These are phyloP conservation scores for Boleophthalmus pectinirostris DNA, from an alignment of 2,113 vertebrate genomes.

Conservation along the genomic window DNA sequence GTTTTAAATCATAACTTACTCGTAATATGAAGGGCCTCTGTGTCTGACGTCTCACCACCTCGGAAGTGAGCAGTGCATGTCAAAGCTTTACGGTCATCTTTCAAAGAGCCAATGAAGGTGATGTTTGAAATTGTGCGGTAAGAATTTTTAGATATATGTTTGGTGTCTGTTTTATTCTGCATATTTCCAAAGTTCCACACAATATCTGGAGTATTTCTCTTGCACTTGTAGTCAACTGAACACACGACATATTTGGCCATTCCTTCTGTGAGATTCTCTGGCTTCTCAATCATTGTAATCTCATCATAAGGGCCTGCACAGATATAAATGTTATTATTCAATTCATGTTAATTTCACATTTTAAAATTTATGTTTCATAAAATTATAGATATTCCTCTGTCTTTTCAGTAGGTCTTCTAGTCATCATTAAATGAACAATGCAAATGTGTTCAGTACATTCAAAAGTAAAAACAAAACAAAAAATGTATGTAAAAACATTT, in stretches of 20 bases:
- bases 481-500: too few relatives aligned
- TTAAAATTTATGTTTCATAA: neutral
- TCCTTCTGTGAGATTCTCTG: slow-evolving; percentile 44
- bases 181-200: slow-evolving; percentile 64
- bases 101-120: slow-evolving; percentile 55
- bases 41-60: slow-evolving; percentile 32
- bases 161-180: slow-evolving; percentile 2
- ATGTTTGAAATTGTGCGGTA: slow-evolving; percentile 45
- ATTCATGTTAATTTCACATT: neutral
- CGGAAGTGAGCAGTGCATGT: slow-evolving; percentile 54
- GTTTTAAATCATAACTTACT: slow-evolving; percentile 43
- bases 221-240: slow-evolving; percentile 56
- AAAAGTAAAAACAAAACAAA: too few relatives aligned
- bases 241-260: slow-evolving; percentile 56
- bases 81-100: slow-evolving; percentile 50
- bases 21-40: slow-evolving; percentile 42
- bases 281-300: slow-evolving; percentile 49
- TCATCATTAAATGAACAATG: too few relatives aligned
- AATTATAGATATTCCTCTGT: too few relatives aligned
- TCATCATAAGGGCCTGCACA: slow-evolving; percentile 53
- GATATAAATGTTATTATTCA: neutral
- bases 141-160: neutral
- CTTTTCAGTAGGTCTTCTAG: too few relatives aligned
- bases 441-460: too few relatives aligned
- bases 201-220: slow-evolving; percentile 39